These are phyloP conservation scores for Falco peregrinus DNA, from an alignment of 2,797 vertebrate species.

Conservation along the genomic window DNA sequence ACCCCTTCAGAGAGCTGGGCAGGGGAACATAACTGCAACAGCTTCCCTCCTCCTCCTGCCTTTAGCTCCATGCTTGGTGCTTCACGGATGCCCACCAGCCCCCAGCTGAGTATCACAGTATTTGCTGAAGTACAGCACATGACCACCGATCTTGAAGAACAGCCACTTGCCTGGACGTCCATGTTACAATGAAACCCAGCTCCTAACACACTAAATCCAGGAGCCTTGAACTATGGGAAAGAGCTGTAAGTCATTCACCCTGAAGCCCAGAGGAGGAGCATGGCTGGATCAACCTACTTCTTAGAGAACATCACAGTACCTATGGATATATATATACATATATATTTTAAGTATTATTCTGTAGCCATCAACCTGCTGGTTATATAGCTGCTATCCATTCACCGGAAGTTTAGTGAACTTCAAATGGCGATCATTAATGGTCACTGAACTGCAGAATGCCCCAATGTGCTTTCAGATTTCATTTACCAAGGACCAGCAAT, in stretches of 20 bases:
- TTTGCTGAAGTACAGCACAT: background rate
- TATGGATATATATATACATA: background rate
- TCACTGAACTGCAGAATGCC: conserved; percentile 80
- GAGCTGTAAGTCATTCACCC: background rate
- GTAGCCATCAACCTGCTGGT: conserved; percentile 65
- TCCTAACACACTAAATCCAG: background rate
- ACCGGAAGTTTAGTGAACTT: conserved; percentile 83
- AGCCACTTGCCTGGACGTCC: background rate
- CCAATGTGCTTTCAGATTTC: conserved; percentile 78
- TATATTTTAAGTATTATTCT: conserved; percentile 17
- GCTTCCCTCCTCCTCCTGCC: background rate
- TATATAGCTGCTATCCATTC: conserved; percentile 70
- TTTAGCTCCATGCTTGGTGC: background rate
- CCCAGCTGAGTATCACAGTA: background rate
- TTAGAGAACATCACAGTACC: conserved; percentile 17
- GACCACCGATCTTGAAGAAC: background rate
- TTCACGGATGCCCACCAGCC: background rate
- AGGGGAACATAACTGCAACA: background rate
- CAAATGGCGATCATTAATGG: conserved; percentile 81
- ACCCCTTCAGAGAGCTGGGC: background rate
- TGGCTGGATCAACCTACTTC: background rate
- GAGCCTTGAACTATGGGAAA: conserved; percentile 1
- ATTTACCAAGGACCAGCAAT: conserved; percentile 77
- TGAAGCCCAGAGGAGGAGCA: background rate
- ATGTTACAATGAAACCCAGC: background rate